These are phyloP conservation scores for Tinamus guttatus DNA, from an alignment of 2,113 vertebrate genomes.

Conservation along the genomic window DNA sequence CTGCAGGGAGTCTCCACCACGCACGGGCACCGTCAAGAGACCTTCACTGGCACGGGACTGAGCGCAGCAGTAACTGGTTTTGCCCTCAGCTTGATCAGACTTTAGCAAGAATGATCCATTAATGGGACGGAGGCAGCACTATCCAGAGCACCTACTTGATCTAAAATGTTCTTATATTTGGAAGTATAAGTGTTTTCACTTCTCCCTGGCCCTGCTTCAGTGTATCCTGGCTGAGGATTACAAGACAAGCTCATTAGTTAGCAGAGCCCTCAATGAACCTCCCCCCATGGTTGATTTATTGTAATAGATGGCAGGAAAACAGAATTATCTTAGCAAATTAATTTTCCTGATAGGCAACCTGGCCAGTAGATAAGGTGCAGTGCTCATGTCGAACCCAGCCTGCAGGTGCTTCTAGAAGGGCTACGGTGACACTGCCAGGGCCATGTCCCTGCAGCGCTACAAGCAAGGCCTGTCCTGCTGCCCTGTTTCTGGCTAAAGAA, in stretches of 20 bases:
- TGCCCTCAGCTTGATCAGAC: background rate
- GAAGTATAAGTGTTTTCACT: background rate
- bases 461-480: background rate
- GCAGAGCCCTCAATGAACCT: conserved; percentile 27
- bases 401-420: background rate
- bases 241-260: conserved; percentile 39
- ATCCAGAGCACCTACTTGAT: background rate
- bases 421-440: background rate
- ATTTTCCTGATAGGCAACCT: conserved; percentile 38
- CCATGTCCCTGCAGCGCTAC: background rate
- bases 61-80: background rate
- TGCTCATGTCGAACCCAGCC: background rate
- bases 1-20: background rate
- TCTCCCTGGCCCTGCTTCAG: background rate
- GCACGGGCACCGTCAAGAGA: background rate
- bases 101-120: background rate
- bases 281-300: conserved; percentile 35
- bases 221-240: background rate
- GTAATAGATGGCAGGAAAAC: conserved; percentile 52
- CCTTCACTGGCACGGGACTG: background rate
- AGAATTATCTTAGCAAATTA: conserved; percentile 59
- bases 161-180: background rate
- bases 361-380: conserved; percentile 30
- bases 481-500: background rate
- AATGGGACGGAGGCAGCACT: background rate